phyloP scores from a whole-genome alignment of 2,113 vertebrate genomes.

The Cochlearius cochlearius region DNA sequence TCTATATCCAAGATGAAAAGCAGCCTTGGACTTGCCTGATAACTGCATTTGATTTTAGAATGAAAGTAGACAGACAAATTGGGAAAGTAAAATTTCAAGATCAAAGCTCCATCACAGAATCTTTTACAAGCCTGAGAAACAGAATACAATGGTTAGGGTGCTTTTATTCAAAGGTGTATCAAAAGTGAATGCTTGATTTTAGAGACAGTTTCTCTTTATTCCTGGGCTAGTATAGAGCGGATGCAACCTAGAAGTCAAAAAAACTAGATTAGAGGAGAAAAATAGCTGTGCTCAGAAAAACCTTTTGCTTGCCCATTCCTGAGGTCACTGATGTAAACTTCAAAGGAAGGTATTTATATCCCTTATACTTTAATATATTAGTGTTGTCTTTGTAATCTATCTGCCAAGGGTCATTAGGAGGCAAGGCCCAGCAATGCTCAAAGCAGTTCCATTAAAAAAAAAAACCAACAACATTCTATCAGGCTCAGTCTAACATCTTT shows the following conservation, averaged over 20 bases:
- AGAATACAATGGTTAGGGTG: slow-evolving; percentile 17
- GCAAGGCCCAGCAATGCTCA: neutral
- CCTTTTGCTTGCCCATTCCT: neutral
- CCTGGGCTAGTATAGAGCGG: neutral
- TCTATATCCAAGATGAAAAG: slow-evolving; percentile 48
- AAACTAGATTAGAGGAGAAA: slow-evolving; percentile 14
- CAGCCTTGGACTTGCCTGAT: slow-evolving; percentile 28
- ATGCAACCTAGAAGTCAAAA: neutral
- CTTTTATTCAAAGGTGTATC: slow-evolving; percentile 43
- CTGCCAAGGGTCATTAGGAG: neutral
- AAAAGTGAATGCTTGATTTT: slow-evolving; percentile 48
- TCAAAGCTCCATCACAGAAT: slow-evolving; percentile 47
- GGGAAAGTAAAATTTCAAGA: slow-evolving; percentile 40
- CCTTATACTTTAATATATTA: neutral
- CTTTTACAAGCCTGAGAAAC: slow-evolving; percentile 33
- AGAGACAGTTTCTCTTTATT: slow-evolving; percentile 24
- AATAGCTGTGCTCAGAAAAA: neutral
- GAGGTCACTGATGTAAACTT: neutral
- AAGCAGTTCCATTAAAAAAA: neutral
- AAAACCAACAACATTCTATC: neutral
- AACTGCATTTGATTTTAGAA: slow-evolving; percentile 50
- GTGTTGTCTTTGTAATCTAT: neutral
- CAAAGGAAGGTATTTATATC: slow-evolving; percentile 29
- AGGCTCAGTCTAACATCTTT: neutral
- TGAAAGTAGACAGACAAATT: slow-evolving; percentile 33